Evolutionary conservation across 2,797 vertebrate species (phyloP).

Genomic region (Pitangus sulphuratus): DNA sequence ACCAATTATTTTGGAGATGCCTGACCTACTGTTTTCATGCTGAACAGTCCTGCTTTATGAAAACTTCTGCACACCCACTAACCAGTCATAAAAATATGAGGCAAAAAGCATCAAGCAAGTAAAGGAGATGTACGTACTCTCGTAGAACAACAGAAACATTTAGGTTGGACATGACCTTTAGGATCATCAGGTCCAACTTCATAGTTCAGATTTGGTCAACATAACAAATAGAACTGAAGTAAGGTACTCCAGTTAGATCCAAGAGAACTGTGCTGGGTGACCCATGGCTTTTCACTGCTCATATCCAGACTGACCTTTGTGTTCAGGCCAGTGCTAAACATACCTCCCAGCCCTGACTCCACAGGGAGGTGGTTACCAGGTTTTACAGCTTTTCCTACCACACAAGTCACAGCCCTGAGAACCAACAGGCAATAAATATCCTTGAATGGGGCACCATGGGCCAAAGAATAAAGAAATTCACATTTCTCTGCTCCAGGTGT

Average conservation of each 20-base stretch:
- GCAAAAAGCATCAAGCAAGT: not conserved
- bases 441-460: not conserved
- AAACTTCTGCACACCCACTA: not conserved
- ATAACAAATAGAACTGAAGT: not conserved
- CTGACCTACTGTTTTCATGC: not conserved
- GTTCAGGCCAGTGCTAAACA: not conserved
- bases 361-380: rapidly evolving
- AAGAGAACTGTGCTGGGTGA: not conserved
- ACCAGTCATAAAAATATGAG: not conserved
- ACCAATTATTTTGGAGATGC: not conserved
- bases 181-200: not conserved
- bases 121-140: not conserved
- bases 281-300: not conserved
- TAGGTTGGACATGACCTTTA: not conserved
- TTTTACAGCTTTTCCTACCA: not conserved
- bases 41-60: not conserved
- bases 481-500: not conserved
- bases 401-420: not conserved
- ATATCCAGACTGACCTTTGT: not conserved
- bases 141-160: not conserved
- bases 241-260: not conserved
- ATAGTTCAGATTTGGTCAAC: not conserved
- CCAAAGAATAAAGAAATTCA: not conserved
- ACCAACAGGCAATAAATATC: not conserved
- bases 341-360: not conserved